Evolutionary conservation across 2,113 vertebrate species (phyloP), one percentile per base, ranked within the genome.

Genomic region (Mustelus asterias): DNA sequence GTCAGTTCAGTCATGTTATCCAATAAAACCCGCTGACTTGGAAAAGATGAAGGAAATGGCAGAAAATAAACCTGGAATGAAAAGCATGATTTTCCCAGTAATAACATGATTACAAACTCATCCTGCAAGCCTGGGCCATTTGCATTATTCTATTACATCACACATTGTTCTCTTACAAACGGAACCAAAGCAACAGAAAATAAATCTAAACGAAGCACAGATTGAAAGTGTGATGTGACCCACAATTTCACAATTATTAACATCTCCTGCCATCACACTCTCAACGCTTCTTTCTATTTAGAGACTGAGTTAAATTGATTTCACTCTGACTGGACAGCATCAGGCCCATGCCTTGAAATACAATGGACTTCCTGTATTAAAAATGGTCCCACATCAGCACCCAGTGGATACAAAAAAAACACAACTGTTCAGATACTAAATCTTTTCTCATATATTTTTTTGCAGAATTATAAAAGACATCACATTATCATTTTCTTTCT

Each of bases 171-270:
- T 72, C 69, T 26, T 70, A 72, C 67, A 29, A 48, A 48, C 37
- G 14, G 92, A 4, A n/a, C 37, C 44, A 20, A 95, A 33, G 48
- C 41, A 95, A 95, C 54, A 95, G 94, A 72, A 72, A 54, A 33
- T 48, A 29, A 72, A 72, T 11, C 94, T 72, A 72, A 95, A 44
- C 26, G 69, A 72, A 95, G 94, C 94, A 48, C 67, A 72, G 94
- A 95, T 95, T 72, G 94, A 72, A 95, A 72, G 94, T 95, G 94
- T 95, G 94, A 95, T 95, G 94, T 76, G 94, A 48, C 94, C 69
- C 29, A 44, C 41, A 95, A 95, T 95, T 54, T 95, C 67, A 48
- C 70, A 69, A 95, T 95, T 95, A 95, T 67, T 63, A 72, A 33
- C 67, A 95, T 54, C 41, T 54, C 69, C 94, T 69, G 67, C 44